These are phyloP conservation scores for Herpetotheres cachinnans DNA, from an alignment of 2,113 vertebrate genomes.

Conservation along the genomic window DNA sequence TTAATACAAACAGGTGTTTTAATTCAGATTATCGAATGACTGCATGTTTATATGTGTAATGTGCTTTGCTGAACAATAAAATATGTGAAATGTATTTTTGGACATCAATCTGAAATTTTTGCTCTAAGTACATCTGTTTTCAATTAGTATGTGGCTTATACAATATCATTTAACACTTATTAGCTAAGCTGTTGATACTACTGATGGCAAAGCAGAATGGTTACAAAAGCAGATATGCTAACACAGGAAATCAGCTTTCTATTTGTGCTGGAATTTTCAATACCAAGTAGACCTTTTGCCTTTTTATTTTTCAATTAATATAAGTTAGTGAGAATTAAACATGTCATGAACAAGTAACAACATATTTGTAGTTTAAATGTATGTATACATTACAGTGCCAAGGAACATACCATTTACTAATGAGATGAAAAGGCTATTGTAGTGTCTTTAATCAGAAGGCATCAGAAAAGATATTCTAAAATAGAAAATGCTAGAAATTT, in stretches of 20 bases:
- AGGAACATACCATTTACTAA: neutral
- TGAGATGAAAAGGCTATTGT: neutral
- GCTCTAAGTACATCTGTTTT: neutral
- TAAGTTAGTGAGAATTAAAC: neutral
- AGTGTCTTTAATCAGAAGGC: neutral
- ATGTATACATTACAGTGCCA: neutral
- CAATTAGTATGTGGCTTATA: neutral
- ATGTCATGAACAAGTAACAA: neutral
- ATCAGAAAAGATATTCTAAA: neutral
- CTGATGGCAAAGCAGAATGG: neutral
- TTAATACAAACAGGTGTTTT: neutral
- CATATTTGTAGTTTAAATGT: neutral
- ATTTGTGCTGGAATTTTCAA: neutral
- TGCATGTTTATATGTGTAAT: conserved; percentile 43
- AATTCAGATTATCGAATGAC: neutral
- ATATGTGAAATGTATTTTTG: neutral
- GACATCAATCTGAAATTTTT: conserved; percentile 19
- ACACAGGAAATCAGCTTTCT: neutral
- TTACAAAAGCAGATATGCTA: neutral
- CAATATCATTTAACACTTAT: neutral
- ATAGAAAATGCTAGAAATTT: neutral
- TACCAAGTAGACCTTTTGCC: neutral
- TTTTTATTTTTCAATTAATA: neutral
- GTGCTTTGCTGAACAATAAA: conserved; percentile 52
- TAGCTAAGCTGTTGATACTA: neutral